These are phyloP conservation scores for Gorilla gorilla DNA, from an alignment of 2,113 vertebrate species.

Conservation along the genomic window DNA sequence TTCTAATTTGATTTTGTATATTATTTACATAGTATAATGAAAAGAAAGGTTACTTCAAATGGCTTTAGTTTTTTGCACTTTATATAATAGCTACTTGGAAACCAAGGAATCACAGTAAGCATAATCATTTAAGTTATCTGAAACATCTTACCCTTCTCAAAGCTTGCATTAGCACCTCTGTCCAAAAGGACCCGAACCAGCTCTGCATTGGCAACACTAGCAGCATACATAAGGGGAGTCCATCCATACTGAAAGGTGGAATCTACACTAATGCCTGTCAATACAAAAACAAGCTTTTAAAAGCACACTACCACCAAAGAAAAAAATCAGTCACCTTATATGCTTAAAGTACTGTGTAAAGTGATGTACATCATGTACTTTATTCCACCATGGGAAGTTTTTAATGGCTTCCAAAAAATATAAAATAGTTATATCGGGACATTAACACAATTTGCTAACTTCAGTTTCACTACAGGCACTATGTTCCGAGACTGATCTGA, in stretches of 20 bases:
- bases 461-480: background rate
- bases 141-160: constrained; percentile 89
- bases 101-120: constrained; percentile 44
- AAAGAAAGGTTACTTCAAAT: background rate
- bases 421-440: background rate
- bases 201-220: constrained; percentile 86
- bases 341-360: background rate
- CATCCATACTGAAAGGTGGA: constrained; percentile 89
- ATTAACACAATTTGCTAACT: background rate
- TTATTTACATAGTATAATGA: background rate
- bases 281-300: constrained; percentile 60
- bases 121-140: background rate
- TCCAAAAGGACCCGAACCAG: constrained; percentile 90
- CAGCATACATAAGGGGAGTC: constrained; percentile 96
- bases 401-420: constrained; percentile 26
- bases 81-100: background rate
- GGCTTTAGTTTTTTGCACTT: constrained; percentile 7
- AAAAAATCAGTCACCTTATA: background rate
- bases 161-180: constrained; percentile 93
- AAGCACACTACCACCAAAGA: background rate
- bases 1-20: constrained; percentile 37
- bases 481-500: background rate
- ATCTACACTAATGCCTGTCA: constrained; percentile 90
- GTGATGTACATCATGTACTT: background rate
- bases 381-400: background rate